Evolutionary conservation across 1,140 invertebrate genomes (phyloP), one percentile per base, ranked within the genome.

Genomic region (Drosophila jambulina): DNA sequence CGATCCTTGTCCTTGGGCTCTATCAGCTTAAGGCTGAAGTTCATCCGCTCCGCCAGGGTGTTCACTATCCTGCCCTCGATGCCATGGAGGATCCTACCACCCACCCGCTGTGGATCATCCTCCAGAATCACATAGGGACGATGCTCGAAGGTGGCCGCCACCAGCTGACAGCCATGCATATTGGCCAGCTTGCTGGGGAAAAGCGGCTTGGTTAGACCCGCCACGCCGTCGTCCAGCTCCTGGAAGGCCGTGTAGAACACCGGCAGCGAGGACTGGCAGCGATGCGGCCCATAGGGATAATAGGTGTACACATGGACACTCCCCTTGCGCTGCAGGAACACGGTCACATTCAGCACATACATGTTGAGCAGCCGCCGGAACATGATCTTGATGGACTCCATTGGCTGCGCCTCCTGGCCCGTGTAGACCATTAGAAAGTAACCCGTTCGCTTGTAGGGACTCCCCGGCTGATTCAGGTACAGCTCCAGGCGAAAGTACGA

Each of bases 301-400:
- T 92, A 92, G 15, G 90, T 92, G 61, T 82, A 92, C 36, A 88
- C 48, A 21, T 84, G 56, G 1, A 84, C 76, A 1, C n/a, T 59
- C 4, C 60, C 85, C 1, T 63, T 32, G 0, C 67, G 27, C 5
- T 57, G 34, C 10, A 92, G 43, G 17, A 92, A 62, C 9, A 92
- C 78, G 42, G 63, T 92, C 10, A 92, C 78, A 61, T 92, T 91
- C 17, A 82, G 62, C 43, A 87, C 75, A 32, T 91, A 92, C 15
- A 92, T 70, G 21, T 68, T 57, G 4, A 92, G 75, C 0, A 92
- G 68, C 0, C 91, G 82, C 3, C 43, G 56, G 71, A 92, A 92
- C 53, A 92, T 92, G 8, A 75, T 32, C 21, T 51, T 59, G 7
- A 92, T 78, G 8, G 62, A 68, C 6, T 27, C 36, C 23, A 91